These are phyloP conservation scores for Zootoca vivipara DNA, from an alignment of 2,113 vertebrate genomes.

Conservation along the genomic window DNA sequence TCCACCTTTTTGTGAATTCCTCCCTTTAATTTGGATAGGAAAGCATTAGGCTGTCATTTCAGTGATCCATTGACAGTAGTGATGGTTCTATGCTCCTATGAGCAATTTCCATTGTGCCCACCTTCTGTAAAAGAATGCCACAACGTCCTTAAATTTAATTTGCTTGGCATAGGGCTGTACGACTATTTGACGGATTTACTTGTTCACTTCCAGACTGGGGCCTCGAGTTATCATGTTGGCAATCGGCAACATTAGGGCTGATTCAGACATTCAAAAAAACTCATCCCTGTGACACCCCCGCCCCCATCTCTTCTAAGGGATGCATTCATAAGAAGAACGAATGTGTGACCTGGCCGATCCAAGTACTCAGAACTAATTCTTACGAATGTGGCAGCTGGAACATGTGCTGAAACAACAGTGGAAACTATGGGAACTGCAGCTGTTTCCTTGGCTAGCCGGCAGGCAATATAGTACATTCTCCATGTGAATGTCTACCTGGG, in stretches of 20 bases:
- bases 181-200: conserved; percentile 41
- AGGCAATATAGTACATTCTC: background rate
- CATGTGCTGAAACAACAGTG: background rate
- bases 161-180: conserved; percentile 4
- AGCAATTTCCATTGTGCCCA: too few species aligned
- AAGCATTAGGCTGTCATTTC: background rate
- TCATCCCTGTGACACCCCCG: background rate
- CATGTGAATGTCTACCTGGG: background rate
- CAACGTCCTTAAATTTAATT: background rate
- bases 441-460: too few species aligned
- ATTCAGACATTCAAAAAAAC: background rate
- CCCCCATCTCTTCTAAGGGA: too few species aligned
- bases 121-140: background rate
- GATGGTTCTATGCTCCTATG: background rate
- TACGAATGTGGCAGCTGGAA: background rate
- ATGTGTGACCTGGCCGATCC: background rate
- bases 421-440: background rate
- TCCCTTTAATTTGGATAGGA: background rate
- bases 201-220: conserved; percentile 21
- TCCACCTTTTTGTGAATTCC: background rate
- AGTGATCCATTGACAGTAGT: background rate
- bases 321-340: background rate
- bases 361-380: background rate
- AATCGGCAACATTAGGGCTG: background rate
- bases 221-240: conserved; percentile 32